A percentile compares a stretch with the other conserved stretches of the same genome.
phyloP scores from a whole-genome alignment of 2,888 invertebrate genomes.

The Drosophila nr. medialis region DNA sequence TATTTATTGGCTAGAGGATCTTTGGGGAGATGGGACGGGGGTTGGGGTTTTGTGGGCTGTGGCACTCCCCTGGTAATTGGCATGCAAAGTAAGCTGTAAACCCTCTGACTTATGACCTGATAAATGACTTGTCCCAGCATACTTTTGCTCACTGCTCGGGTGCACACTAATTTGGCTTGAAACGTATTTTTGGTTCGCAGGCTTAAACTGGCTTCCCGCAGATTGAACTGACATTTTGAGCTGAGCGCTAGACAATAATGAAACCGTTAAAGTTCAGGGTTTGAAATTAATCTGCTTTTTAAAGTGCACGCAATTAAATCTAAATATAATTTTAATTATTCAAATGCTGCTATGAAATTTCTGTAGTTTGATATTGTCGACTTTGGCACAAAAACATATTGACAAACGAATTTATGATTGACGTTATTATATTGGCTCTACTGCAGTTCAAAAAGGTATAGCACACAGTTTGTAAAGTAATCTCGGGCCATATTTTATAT shows the following conservation, averaged over 20 bases:
- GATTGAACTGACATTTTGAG: slow-evolving; percentile 9
- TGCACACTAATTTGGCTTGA: slow-evolving; percentile 36
- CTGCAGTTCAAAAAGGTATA: not conserved
- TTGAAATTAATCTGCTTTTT: not conserved
- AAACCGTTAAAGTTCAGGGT: not conserved
- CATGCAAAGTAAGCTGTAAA: slow-evolving; percentile 60
- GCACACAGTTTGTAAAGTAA: not conserved
- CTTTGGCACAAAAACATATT: not conserved
- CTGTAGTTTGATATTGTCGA: slow-evolving; percentile 4
- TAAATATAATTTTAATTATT: not conserved
- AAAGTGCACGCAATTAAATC: not conserved
- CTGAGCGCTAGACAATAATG: slow-evolving; percentile 4
- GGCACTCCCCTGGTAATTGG: slow-evolving; percentile 52
- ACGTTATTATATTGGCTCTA: slow-evolving; percentile 10
- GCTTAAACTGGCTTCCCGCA: slow-evolving; percentile 21
- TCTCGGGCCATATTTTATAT: not conserved
- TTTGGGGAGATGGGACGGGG: slow-evolving; percentile 3
- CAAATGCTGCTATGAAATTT: not conserved
- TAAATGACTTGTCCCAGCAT: slow-evolving; percentile 52
- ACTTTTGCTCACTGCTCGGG: slow-evolving; percentile 11
- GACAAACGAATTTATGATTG: slow-evolving; percentile 9
- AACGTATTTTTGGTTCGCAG: slow-evolving; percentile 19
- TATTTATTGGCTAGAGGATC: slow-evolving; percentile 61
- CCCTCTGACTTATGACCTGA: slow-evolving; percentile 54
- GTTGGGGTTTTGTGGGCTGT: not conserved